Percentiles rank a stretch among this genome's conserved stretches.
These are phyloP conservation scores for Drosophila ohnishii DNA, from an alignment of 1,140 invertebrate species.

Conservation along the genomic window DNA sequence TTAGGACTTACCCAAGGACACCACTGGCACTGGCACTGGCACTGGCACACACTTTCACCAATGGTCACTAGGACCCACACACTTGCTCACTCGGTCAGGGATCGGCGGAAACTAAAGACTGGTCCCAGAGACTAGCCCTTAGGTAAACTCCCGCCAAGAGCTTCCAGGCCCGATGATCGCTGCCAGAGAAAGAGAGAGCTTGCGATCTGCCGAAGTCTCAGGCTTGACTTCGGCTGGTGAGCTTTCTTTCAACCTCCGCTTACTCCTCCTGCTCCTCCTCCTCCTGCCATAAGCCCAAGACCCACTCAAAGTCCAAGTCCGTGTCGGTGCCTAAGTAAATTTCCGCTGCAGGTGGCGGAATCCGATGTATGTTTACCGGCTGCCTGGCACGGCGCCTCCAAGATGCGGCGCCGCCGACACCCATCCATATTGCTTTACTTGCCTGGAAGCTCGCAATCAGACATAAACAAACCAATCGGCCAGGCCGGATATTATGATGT, in stretches of 20 bases:
- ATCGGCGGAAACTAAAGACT: background rate
- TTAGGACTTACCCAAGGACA: too few species aligned
- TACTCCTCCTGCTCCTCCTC: background rate
- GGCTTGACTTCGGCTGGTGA: background rate
- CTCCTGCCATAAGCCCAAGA: background rate
- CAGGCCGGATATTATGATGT: slow-evolving; percentile 40
- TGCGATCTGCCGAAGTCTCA: background rate
- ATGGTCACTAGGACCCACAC: background rate
- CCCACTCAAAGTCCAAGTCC: background rate
- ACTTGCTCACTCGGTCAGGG: background rate
- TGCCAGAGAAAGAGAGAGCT: background rate
- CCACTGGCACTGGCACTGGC: too few species aligned
- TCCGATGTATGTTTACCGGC: slow-evolving; percentile 22
- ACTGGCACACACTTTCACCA: background rate
- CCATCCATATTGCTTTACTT: slow-evolving; percentile 22
- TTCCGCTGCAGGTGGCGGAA: slow-evolving; percentile 20
- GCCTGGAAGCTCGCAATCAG: slow-evolving; percentile 7
- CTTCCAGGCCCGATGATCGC: background rate
- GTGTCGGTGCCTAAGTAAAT: slow-evolving; percentile 18
- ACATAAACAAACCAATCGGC: slow-evolving; percentile 19
- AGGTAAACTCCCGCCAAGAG: background rate
- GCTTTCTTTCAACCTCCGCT: background rate
- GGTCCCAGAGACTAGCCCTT: too few species aligned
- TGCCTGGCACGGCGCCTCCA: slow-evolving; percentile 20
- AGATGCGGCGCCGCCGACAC: slow-evolving; percentile 9